These are phyloP conservation scores for Virgularia gustaviana DNA, from an alignment of 92 coral and sea anemone species.

Conservation along the genomic window DNA sequence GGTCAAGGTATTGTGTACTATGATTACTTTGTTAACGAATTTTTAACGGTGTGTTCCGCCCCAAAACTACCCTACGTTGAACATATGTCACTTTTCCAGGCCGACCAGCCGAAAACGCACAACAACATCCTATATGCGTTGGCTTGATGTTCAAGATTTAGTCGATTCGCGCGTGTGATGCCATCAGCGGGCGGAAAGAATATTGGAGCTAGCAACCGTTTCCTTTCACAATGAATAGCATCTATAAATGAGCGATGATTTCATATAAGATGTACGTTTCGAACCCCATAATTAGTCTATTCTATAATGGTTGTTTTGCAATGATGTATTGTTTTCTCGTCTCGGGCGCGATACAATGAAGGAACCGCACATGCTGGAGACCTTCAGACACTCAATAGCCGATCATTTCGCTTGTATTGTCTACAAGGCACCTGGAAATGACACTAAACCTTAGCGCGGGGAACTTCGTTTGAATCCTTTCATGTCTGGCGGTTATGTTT, in stretches of 20 bases:
- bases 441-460: background rate
- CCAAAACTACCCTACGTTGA: too few species aligned
- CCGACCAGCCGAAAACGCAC: too few species aligned
- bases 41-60: too few species aligned
- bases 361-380: background rate
- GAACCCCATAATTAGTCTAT: background rate
- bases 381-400: background rate
- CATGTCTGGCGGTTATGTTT: background rate
- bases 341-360: constrained; percentile 21
- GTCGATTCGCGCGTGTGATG: constrained; percentile 14
- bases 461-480: background rate
- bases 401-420: background rate
- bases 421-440: constrained; percentile 22
- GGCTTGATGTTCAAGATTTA: background rate
- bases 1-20: too few species aligned
- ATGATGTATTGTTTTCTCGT: constrained; percentile 21
- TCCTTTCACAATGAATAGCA: constrained; percentile 15
- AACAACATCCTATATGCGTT: background rate
- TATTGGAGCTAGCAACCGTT: constrained; percentile 4
- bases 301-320: background rate
- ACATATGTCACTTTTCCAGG: too few species aligned
- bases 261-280: constrained; percentile 3
- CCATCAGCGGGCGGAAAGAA: constrained; percentile 21
- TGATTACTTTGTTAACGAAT: background rate
- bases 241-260: constrained; percentile 34